phyloP scores from a whole-genome alignment of 2,113 vertebrate species.

The Chaetodon trifascialis region DNA sequence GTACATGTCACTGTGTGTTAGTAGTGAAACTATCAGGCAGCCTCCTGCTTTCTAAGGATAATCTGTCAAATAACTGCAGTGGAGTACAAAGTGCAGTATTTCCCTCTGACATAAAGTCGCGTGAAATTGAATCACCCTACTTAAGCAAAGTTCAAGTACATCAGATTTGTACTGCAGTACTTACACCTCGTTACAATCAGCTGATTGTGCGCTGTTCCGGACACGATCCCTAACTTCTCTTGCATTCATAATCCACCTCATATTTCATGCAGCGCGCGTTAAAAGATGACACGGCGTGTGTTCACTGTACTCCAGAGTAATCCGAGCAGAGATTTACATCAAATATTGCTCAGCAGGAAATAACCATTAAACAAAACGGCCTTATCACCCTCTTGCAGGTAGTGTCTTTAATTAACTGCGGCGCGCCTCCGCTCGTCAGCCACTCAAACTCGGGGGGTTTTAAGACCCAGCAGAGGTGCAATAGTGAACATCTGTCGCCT shows the following conservation, averaged over 20 bases:
- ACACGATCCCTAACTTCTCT: slow-evolving; percentile 14
- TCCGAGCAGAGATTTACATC: slow-evolving; percentile 43
- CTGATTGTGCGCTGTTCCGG: not conserved
- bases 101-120: too few species aligned
- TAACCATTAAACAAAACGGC: slow-evolving; percentile 38
- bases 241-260: slow-evolving; percentile 21
- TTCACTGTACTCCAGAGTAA: slow-evolving; percentile 38
- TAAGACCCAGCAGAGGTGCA: slow-evolving; percentile 81
- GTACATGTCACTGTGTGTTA: too few species aligned
- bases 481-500: slow-evolving; percentile 83
- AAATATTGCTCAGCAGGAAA: slow-evolving; percentile 47
- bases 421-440: not conserved
- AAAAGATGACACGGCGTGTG: not conserved
- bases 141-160: not conserved
- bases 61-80: not conserved
- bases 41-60: not conserved
- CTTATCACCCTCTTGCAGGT: slow-evolving; percentile 65
- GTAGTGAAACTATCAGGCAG: not conserved
- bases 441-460: slow-evolving; percentile 53
- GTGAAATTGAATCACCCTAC: not conserved
- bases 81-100: not conserved
- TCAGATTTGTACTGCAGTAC: not conserved
- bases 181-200: too few species aligned
- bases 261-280: slow-evolving; percentile 19
- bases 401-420: slow-evolving; percentile 57